A percentile compares a stretch with the other conserved stretches of the same genome.
Evolutionary conservation across 2,113 vertebrate genomes (phyloP).

Genomic region (Hyperopisus bebe): DNA sequence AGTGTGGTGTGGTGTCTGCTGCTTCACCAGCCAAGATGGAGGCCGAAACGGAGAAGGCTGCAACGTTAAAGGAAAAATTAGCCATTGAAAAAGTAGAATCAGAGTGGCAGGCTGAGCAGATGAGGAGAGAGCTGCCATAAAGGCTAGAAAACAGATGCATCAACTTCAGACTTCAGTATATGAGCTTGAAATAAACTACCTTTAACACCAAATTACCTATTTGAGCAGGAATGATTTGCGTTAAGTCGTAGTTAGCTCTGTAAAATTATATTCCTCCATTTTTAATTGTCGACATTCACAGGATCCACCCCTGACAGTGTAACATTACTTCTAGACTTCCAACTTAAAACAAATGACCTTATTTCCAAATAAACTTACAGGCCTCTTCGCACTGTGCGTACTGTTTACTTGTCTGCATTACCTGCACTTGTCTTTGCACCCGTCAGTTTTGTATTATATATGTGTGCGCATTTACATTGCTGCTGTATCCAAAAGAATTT

Average conservation of each 20-base stretch:
- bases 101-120: no score
- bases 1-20: no score
- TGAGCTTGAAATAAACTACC: background rate
- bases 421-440: background rate
- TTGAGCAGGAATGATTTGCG: background rate
- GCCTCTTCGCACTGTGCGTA: background rate
- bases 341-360: background rate
- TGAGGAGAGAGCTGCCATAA: no score
- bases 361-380: background rate
- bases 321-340: background rate
- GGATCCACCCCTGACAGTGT: background rate
- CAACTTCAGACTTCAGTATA: background rate
- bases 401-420: background rate
- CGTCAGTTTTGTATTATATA: background rate
- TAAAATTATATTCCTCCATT: background rate
- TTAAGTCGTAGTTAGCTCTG: background rate
- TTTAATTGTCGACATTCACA: background rate
- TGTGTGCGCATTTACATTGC: background rate
- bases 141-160: no score
- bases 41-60: no score
- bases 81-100: no score
- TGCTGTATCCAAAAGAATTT: background rate
- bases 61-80: no score
- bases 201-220: background rate
- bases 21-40: no score